Base-by-base conservation (phyloP, 2,113 vertebrate genomes). In the Fukomys damarensis region DNA sequence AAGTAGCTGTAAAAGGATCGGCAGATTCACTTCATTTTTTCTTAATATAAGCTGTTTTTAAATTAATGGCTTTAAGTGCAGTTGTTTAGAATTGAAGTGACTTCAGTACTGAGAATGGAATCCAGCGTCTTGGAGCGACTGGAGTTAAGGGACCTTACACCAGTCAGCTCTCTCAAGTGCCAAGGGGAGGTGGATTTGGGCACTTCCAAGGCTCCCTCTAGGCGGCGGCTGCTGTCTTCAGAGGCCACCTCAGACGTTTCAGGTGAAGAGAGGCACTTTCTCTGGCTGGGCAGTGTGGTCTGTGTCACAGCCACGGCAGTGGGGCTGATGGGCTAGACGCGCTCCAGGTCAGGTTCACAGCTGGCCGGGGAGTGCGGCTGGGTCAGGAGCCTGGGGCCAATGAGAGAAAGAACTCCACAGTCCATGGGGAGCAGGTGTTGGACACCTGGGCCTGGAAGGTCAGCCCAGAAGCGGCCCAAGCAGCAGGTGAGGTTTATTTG, bases 81-180 rank as follows among this genome's bases (percentile, higher is more conserved):
- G 4, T 9, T 41, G 26, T 70, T 52, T 30, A 16, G 43, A 52
- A 76, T 65, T 49, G 30, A 43, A 66, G 19, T 3, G 16, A 38
- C 12, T 20, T 74, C 17, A 2, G 0, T 3, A 5, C 26, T 19
- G 68, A 81, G 22, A 11, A 1, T 3, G 59, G 22, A 8, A 7
- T 7, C 9, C 2, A 1, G 1, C 3, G 2, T 10, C 16, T 24
- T 54, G 16, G 6, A 7, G 7, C 0, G 46, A 10, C 6, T 1
- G 32, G 70, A 30, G 65, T 13, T 10, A 2, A 3, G 30, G 0
- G 26, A 1, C 28, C 9, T 7, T 5, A 2, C 3, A 3, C 35
- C 0, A 8, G 61, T 35, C 4, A 16, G 46, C 3, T 20, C 28
- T 72, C 43, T 32, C 17, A 26, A 2, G 7, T 3, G 54, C 5